Conservation (phyloP, 2,888 invertebrate genomes). For the Perithous albicinctus region DNA sequence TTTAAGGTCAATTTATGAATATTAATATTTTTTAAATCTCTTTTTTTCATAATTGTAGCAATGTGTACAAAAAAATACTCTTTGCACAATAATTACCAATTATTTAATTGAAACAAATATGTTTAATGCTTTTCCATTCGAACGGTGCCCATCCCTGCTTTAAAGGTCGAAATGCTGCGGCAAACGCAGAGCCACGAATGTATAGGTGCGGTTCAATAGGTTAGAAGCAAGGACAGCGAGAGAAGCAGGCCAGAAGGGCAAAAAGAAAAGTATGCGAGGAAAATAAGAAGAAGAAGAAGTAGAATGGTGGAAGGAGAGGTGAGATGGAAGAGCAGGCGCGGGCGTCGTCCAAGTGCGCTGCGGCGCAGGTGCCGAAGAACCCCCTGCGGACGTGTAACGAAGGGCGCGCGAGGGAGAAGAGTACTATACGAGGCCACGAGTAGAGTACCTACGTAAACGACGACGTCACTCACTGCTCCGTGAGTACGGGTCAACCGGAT, state of each 20-base stretch:
- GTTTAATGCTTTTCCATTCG: no score
- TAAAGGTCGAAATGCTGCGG: neutral
- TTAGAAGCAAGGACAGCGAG: neutral
- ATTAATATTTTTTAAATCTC: no score
- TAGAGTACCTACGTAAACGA: constrained; percentile 27
- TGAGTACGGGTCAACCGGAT: constrained; percentile 34
- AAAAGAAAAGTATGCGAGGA: neutral
- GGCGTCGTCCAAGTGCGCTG: constrained; percentile 27
- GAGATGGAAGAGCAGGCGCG: neutral
- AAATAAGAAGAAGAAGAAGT: constrained; percentile 13
- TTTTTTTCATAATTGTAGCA: no score
- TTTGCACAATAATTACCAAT: no score
- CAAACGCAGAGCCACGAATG: neutral
- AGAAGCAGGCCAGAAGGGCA: neutral
- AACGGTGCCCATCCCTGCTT: no score
- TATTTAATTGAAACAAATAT: no score
- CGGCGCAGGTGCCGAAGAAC: constrained; percentile 21
- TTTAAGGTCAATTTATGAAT: no score
- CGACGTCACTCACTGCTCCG: constrained; percentile 19
- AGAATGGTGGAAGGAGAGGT: neutral
- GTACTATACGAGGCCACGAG: constrained; percentile 19
- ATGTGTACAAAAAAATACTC: no score
- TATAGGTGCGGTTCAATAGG: constrained; percentile 9
- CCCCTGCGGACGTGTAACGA: constrained; percentile 38
- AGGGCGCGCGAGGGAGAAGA: constrained; percentile 26